Base-by-base conservation (phyloP, 2,888 invertebrate species). In the Lepeophtheirus nordmannii region DNA sequence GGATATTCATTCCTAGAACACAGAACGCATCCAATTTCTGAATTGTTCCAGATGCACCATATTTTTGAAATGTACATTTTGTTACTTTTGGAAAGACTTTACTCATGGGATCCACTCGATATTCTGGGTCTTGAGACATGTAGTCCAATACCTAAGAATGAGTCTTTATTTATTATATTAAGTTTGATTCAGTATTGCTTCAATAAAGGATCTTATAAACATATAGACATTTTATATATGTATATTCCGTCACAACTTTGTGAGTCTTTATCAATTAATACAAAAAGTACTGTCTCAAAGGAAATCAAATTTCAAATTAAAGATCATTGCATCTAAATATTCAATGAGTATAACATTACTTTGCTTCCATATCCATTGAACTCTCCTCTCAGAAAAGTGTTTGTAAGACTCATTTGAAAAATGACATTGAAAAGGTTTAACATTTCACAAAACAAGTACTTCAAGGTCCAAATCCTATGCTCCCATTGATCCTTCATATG, bases 31-130 rank as follows among this genome's bases (percentile, higher is more conserved):
- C 73, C 67, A 71, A 71, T 8, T 67, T 68, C 66, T 73, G 70
- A 46, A 73, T 70, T 46, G 71, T 72, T 8, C 73, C 73, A 14
- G 72, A 71, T 10, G 71, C 69, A 56, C 73, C 73, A 59, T 69
- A 73, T 68, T 69, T 71, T 68, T 72, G 70, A 69, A 73, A 73
- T 61, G 69, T 71, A 69, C 73, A 73, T 66, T 73, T 73, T 65
- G 73, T 72, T 58, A 65, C 58, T 37, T 38, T 17, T 2, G 64
- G 64, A 30, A 64, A 64, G 8, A 64, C 23, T 10, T 20, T 10
- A n/a, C n/a, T 10, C 64, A 64, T 46, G 10, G 56, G 46, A 64
- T 64, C 64, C 1, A 1, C 56, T 20, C 73, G 67, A 20, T 71
- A 67, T 5, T 73, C 72, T 63, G 73, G 72, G 23, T 73, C 71